Evolutionary conservation across 1,140 invertebrate genomes (phyloP), one percentile per base, ranked within the genome.

Genomic region (Nephila pilipes): DNA sequence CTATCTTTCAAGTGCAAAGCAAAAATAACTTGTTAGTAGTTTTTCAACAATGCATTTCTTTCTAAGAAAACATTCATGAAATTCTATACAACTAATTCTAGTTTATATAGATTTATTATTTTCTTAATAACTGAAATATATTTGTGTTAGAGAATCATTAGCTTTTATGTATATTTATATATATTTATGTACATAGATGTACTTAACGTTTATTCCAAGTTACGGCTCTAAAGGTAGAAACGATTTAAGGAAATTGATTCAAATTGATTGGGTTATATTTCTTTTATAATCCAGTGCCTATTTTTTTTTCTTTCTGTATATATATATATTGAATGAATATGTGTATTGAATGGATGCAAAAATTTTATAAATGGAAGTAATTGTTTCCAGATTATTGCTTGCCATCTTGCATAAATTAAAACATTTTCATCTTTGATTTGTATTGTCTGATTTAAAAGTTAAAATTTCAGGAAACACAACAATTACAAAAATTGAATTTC

Each of bases 401-500:
- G 87, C 58, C 87, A 88, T 88, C 60, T n/a, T 69, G 69, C 54
- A 88, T 69, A 57, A 88, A 88, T 88, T 69, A 88, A 88, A 88
- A 88, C 87, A 75, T 88, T 88, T 88, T 88, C 87, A 88, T 75
- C 58, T 75, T 88, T 69, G 36, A 38, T 46, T 12, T 57, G 87
- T 88, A 2, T 69, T 75, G 16, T 75, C 32, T 87, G 14, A 60
- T 87, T 87, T 54, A 46, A 46, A 46, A 46, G 46, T 10, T 46
- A 10, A 46, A 46, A 10, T 46, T 46, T 10, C 6, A 10, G 6
- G 12, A 46, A 46, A 46, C 6, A 46, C 8, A 46, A 46, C 12
- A 10, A 46, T 46, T 46, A 46, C 12, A 46, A 10, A 10, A 46
- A 4, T 10, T 46, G 6, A 46, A 46, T 10, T 10, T 10, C 6